A percentile compares a stretch with the other conserved stretches of the same genome.
These are phyloP conservation scores for Sebastes miniatus DNA, from an alignment of 2,797 vertebrate species.

Conservation along the genomic window DNA sequence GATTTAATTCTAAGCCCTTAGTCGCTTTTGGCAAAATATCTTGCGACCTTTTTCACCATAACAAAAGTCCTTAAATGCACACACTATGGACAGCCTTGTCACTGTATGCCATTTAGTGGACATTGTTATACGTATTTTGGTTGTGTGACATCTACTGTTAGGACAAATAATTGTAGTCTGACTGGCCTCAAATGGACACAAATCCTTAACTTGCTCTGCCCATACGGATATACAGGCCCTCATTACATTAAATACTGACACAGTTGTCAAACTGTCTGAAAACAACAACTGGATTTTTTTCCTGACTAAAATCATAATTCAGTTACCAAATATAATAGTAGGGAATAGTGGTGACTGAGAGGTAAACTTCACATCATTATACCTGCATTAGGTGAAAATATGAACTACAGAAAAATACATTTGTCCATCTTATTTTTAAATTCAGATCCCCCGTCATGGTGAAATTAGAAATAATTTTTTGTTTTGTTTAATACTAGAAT, in stretches of 20 bases:
- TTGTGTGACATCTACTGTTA: neutral
- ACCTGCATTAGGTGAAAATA: neutral
- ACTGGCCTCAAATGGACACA: neutral
- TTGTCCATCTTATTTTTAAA: neutral
- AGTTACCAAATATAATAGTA: neutral
- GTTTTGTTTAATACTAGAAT: neutral
- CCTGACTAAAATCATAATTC: neutral
- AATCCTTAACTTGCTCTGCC: neutral
- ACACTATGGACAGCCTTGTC: neutral
- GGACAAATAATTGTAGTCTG: neutral
- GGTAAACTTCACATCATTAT: conserved; percentile 12
- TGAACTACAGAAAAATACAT: neutral
- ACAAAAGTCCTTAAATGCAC: neutral
- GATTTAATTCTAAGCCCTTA: neutral
- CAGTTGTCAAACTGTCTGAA: conserved; percentile 13
- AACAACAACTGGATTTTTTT: neutral
- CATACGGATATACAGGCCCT: neutral
- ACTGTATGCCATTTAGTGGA: neutral
- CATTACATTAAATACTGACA: conserved; percentile 9
- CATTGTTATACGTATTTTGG: neutral
- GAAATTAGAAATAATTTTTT: neutral
- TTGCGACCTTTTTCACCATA: neutral
- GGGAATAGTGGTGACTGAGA: neutral
- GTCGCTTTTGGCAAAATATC: neutral
- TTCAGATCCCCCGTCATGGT: neutral